Base-by-base conservation (phyloP, 2,888 invertebrate species). In the Ophioninae sp. region DNA sequence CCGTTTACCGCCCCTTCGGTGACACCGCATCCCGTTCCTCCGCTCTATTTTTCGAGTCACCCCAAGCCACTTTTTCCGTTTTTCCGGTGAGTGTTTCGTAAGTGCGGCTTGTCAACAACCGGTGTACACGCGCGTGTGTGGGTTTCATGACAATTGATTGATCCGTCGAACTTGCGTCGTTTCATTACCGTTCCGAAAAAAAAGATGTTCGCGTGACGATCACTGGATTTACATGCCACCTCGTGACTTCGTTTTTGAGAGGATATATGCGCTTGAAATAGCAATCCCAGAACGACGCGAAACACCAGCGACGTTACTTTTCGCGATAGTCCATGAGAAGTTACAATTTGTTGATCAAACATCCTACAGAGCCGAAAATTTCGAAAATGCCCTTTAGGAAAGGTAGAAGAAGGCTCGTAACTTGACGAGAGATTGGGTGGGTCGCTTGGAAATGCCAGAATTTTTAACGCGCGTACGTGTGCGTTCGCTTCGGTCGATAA, bases 91-190 rank as follows among this genome's bases (percentile, higher is more conserved):
- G 7, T 20, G 56, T 41, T 64, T 79, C 62, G 76, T 81, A 68
- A 75, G 64, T 44, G 23, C 13, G 64, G 67, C 69, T 41, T 13
- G 21, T n/a, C 57, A 79, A 70, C 73, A 67, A 76, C 62, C 62
- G 65, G 79, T 67, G 57, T 72, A 50, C 41, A 30, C 30, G 30
- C 2, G 30, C 30, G 3, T 30, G 30, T 1, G 30, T 30, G 30
- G 30, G 62, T 76, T 30, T 50, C 44, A 68, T 41, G 76, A 37
- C 72, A 41, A 79, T 79, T 69, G 50, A 69, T 69, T 65, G 30
- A 20, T 62, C 76, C 30, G 61, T 17, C 50, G 69, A 6, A 6
- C 50, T 39, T 59, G 30, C 56, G 62, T 56, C 69, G 39, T 13
- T 57, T 64, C 39, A 68, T 76, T 68, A n/a, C 21, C 21, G 17